A percentile compares a stretch with the other conserved stretches of the same genome.
These are phyloP conservation scores for Falco biarmicus DNA, from an alignment of 2,797 vertebrate genomes.

Conservation along the genomic window DNA sequence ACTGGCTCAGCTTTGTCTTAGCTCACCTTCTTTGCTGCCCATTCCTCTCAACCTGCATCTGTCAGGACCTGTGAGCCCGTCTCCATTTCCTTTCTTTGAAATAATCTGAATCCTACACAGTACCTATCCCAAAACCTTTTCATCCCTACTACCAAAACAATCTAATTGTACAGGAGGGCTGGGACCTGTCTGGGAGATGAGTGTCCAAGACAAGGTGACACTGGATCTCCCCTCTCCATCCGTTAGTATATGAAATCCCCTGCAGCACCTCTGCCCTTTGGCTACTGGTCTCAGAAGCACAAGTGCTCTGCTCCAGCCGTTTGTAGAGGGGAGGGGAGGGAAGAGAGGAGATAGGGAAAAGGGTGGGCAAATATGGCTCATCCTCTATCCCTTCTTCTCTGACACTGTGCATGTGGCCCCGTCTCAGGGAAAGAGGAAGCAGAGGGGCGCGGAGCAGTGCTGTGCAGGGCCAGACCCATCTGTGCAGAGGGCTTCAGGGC, in stretches of 20 bases:
- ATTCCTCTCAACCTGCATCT: neutral
- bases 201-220: neutral
- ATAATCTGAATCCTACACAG: neutral
- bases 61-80: neutral
- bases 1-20: neutral
- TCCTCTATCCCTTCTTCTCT: neutral
- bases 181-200: neutral
- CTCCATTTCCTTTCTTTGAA: neutral
- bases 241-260: neutral
- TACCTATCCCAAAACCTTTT: neutral
- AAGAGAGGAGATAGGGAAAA: neutral
- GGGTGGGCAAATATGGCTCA: neutral
- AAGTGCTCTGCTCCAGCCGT: neutral
- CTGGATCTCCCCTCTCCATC: neutral
- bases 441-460: neutral
- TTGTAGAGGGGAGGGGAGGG: neutral
- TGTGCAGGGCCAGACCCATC: rapidly evolving
- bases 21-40: neutral
- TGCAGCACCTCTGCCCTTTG: neutral
- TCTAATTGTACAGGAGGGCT: neutral
- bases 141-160: neutral
- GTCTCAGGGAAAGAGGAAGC: neutral
- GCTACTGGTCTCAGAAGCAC: neutral
- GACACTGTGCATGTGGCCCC: rapidly evolving
- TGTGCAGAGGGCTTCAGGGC: neutral